Evolutionary conservation across 1,140 invertebrate genomes (phyloP), one percentile per base, ranked within the genome.

Genomic region (Apis dorsata): DNA sequence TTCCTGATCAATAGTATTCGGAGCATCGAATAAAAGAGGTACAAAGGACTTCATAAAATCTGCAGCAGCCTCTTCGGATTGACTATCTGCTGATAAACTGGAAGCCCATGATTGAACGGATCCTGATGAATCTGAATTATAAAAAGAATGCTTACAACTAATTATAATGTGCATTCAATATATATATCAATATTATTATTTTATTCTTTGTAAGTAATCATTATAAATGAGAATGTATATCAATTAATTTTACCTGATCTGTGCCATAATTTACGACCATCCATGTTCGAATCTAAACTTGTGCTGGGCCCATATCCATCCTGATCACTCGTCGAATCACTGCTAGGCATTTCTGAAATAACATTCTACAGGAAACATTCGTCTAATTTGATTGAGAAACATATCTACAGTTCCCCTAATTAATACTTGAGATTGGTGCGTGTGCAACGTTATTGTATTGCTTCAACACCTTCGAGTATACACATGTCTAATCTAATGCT

Each of bases 21-120:
- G 94, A 55, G 95, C 93, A 63, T 94, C 94, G 86, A 97, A 97
- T 49, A 97, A 92, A 85, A 96, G 94, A 53, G 95, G 95, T 8
- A 97, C 96, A 91, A 97, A 97, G 57, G 93, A 91, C 88, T 96
- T 96, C 96, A 97, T 97, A 85, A 97, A 97, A 72, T 96, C 95
- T 82, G 96, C 96, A 1, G 95, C 95, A 13, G 95, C 93, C 89
- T 96, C 96, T 91, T 97, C 96, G 0, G 95, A 95, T 84, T 96
- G 96, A 87, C 96, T 96, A 76, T 97, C 96, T 60, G 95, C 94
- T 72, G 96, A 97, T 72, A 96, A 95, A 85, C 95, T 96, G 1
- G 96, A 97, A 62, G 95, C 95, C 96, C 96, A 97, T 1, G 96
- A 97, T 84, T 96, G 96, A 60, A 96, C 95, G 0, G 96, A 97